These are phyloP conservation scores for Albula goreensis DNA, from an alignment of 2,113 vertebrate genomes.

Conservation along the genomic window DNA sequence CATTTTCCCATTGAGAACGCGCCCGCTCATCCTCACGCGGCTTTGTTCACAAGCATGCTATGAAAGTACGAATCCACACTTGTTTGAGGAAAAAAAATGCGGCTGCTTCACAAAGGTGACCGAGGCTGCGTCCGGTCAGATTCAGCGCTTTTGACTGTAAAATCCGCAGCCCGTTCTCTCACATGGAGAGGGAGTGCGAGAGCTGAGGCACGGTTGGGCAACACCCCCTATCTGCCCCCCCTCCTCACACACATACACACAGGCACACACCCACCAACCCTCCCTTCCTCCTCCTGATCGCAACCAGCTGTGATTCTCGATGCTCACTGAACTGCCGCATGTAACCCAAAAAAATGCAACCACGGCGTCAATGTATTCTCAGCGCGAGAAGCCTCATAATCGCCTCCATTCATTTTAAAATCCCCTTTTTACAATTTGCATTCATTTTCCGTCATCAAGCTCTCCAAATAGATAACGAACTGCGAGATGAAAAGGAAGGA, in stretches of 20 bases:
- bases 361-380: conserved; percentile 51
- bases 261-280: background rate
- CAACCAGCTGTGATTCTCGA: conserved; percentile 66
- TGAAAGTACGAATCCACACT: conserved; percentile 10
- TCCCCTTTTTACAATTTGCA: background rate
- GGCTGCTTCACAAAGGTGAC: conserved; percentile 14
- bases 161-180: conserved; percentile 27
- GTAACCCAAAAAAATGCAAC: conserved; percentile 41
- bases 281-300: conserved; percentile 52
- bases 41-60: conserved; percentile 61
- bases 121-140: background rate
- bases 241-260: conserved; percentile 1
- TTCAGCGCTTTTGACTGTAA: background rate
- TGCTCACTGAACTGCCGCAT: conserved; percentile 36
- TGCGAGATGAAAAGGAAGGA: background rate
- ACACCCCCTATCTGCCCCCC: conserved; percentile 64
- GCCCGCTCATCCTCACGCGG: conserved; percentile 69
- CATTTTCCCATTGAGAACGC: conserved; percentile 72
- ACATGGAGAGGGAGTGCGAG: conserved; percentile 36
- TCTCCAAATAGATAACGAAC: background rate
- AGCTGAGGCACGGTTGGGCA: conserved; percentile 60
- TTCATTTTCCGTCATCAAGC: background rate
- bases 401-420: background rate
- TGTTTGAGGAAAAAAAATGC: background rate
- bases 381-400: conserved; percentile 16